Evolutionary conservation across 2,113 vertebrate species (phyloP), one percentile per base, ranked within the genome.

Genomic region (Scartelaos histophorus): DNA sequence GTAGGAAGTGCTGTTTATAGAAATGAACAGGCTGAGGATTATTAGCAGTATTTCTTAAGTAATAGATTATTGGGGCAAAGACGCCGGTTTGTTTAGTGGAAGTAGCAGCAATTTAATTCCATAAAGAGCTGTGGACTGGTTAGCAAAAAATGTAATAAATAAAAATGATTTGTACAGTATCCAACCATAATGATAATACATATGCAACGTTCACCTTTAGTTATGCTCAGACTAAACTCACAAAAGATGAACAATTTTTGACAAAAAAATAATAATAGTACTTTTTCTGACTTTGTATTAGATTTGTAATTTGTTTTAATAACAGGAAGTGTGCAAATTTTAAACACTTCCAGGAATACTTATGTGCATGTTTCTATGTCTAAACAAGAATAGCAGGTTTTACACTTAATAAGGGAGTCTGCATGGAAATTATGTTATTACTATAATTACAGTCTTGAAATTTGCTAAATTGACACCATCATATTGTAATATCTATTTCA

Each of bases 1-100:
- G 62, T 45, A 46, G 29, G 69, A 71, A 67, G 75, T 43, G 38
- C 38, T 35, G 58, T 34, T 29, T 34, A 29, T 29, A 61, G 24
- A 29, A 24, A 58, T 58, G 22, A 25, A 71, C 69, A 66, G 65
- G 46, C 47, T 61, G 19, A 56, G 9, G 46, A 51, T 75, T 68
- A 76, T 87, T 70, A 80, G 74, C 15, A 43, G 49, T 24, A 74
- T 69, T 62, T 66, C 78, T 53, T 67, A 56, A 17, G 53, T 56
- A 19, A n/a, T 56, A 2, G 1, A 24, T 74, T 76, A 67, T 84
- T 73, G 7, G n/a, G 79, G 69, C 15, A 0, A 69, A 19, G 0
- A 66, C 13, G 56, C 15, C 16, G 58, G 58, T 61, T 61, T 17
- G 58, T 29, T 61, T 34, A 34, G 58, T 61, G 13, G 13, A 60